These are phyloP conservation scores for Tragopan temminckii DNA, from an alignment of 2,797 vertebrate species.

Conservation along the genomic window DNA sequence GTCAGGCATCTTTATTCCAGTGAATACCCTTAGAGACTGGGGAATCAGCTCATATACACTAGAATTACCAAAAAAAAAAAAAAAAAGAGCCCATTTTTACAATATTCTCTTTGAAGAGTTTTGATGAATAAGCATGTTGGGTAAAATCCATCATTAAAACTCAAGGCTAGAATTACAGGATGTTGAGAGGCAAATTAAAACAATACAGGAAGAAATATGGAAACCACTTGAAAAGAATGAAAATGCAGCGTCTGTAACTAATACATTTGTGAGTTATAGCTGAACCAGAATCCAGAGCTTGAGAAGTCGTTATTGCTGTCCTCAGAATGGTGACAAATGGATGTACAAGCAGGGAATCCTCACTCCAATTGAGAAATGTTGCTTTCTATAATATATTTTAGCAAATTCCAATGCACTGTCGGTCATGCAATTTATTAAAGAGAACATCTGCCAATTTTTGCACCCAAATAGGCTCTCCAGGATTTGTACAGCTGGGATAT, in stretches of 20 bases:
- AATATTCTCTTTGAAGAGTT: not conserved
- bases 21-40: not conserved
- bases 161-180: not conserved
- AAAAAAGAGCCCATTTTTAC: not conserved
- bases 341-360: not conserved
- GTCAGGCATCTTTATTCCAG: not conserved
- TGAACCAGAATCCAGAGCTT: not conserved
- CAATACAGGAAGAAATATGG: not conserved
- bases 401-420: not conserved
- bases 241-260: not conserved
- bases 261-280: not conserved
- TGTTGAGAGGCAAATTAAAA: slow-evolving; percentile 4
- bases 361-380: not conserved
- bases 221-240: not conserved
- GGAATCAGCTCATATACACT: not conserved
- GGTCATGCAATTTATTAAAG: not conserved
- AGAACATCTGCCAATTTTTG: not conserved
- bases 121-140: not conserved
- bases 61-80: not conserved
- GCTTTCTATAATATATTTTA: not conserved
- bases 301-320: not conserved
- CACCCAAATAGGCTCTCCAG: not conserved
- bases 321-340: not conserved
- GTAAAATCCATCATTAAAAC: not conserved
- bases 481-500: not conserved